Evolutionary conservation across 2,888 invertebrate genomes (phyloP).

Genomic region (Coleophora deauratella): DNA sequence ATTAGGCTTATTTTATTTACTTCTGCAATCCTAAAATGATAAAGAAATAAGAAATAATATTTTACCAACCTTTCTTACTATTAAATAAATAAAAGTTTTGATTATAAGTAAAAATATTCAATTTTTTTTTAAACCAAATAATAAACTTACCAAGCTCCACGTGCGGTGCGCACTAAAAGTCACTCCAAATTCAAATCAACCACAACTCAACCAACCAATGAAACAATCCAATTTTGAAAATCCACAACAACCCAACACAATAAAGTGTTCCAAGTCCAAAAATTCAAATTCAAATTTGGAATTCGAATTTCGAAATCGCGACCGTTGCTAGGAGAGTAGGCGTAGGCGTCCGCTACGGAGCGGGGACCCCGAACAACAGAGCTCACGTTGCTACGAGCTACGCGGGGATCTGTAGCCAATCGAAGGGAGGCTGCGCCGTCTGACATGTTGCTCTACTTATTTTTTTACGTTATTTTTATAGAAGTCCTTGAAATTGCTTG

Average conservation of each 20-base stretch:
- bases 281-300: neutral
- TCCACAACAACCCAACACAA: neutral
- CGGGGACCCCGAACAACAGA: constrained; percentile 65
- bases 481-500: too few species aligned
- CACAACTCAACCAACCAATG: constrained; percentile 13
- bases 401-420: constrained; percentile 69
- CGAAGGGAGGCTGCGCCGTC: constrained; percentile 64
- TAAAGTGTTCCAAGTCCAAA: neutral
- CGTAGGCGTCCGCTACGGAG: constrained; percentile 66
- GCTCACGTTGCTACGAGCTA: constrained; percentile 71
- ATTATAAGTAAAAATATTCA: too few species aligned
- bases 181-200: neutral
- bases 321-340: constrained; percentile 46
- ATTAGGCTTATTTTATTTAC: too few species aligned
- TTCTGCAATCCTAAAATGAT: too few species aligned
- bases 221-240: constrained; percentile 6
- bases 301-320: constrained; percentile 20
- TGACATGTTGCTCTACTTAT: constrained; percentile 45
- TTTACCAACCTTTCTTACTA: too few species aligned
- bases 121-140: too few species aligned
- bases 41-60: too few species aligned
- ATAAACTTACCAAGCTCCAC: constrained; percentile 9
- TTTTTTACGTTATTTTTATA: neutral
- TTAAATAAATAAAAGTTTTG: too few species aligned
- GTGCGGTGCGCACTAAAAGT: constrained; percentile 2